Percentiles rank a stretch among this genome's conserved stretches.
phyloP scores from a whole-genome alignment of 2,797 vertebrate genomes.

The Gastrophryne carolinensis region DNA sequence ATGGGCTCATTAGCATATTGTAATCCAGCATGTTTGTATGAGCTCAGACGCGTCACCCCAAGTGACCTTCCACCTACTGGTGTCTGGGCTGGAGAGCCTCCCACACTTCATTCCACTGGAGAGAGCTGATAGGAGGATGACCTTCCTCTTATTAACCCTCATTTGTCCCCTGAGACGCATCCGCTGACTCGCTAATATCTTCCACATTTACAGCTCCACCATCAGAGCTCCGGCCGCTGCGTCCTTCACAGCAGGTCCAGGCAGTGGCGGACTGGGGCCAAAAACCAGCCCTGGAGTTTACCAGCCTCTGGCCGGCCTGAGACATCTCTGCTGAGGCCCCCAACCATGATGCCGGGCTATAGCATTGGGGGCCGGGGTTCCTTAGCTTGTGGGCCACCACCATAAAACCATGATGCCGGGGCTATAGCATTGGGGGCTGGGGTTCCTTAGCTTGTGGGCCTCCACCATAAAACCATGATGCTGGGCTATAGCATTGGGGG shows the following conservation, averaged over 20 bases:
- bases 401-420: too few relatives aligned
- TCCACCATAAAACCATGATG: too few relatives aligned
- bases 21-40: neutral
- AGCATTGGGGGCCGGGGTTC: too few relatives aligned
- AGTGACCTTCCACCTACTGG: neutral
- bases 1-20: conserved; percentile 3
- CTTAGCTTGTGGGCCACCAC: too few relatives aligned
- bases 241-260: neutral
- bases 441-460: too few relatives aligned
- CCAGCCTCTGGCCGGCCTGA: too few relatives aligned
- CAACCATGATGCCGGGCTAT: too few relatives aligned
- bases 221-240: neutral
- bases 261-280: too few relatives aligned
- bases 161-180: neutral
- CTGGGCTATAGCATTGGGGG: too few relatives aligned
- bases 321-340: too few relatives aligned
- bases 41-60: neutral
- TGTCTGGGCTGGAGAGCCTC: conserved; percentile 19
- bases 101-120: conserved; percentile 11
- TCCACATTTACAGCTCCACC: conserved; percentile 10
- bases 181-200: conserved; percentile 10
- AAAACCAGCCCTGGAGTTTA: too few relatives aligned
- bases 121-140: conserved; percentile 17
- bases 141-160: conserved; percentile 28
- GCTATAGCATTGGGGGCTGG: too few relatives aligned